Evolutionary conservation across 2,113 vertebrate genomes (phyloP).

Genomic region (Scophthalmus maximus): DNA sequence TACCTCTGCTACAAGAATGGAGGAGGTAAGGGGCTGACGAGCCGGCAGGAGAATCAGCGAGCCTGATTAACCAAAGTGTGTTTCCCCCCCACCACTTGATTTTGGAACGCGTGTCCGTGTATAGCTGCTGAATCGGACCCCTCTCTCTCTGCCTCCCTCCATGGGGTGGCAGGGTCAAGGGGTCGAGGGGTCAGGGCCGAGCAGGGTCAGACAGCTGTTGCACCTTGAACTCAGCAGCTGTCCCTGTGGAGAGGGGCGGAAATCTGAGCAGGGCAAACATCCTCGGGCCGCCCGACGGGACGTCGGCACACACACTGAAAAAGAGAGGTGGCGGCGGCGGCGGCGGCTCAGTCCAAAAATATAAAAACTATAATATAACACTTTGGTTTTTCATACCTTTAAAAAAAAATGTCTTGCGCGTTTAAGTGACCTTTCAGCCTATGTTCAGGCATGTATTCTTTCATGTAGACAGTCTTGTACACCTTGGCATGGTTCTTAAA

Average conservation of each 20-base stretch:
- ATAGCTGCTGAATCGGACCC: slow-evolving; percentile 58
- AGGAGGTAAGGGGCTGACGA: slow-evolving; percentile 85
- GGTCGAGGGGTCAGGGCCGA: slow-evolving; percentile 43
- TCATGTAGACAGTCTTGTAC: no score
- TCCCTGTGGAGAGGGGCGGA: slow-evolving; percentile 56
- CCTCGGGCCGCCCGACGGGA: slow-evolving; percentile 9
- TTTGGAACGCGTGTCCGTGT: slow-evolving; percentile 47
- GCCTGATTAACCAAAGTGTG: not conserved
- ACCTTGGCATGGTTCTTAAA: no score
- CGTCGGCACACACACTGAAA: slow-evolving; percentile 1
- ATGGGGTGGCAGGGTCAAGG: slow-evolving; percentile 51
- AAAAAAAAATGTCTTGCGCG: no score
- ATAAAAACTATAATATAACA: no score
- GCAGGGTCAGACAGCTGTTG: slow-evolving; percentile 79
- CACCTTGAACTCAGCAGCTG: slow-evolving; percentile 69
- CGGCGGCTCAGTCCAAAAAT: not conserved
- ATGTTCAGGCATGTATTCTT: no score
- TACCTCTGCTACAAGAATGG: slow-evolving; percentile 97
- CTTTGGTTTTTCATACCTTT: no score
- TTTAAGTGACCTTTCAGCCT: no score
- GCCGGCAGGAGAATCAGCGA: not conserved
- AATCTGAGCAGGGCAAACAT: slow-evolving; percentile 58
- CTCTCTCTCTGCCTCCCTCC: slow-evolving; percentile 20
- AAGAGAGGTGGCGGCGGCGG: not conserved
- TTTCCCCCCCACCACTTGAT: not conserved